Base-by-base conservation (phyloP, 2,113 vertebrate species). In the Noturus placidus region DNA sequence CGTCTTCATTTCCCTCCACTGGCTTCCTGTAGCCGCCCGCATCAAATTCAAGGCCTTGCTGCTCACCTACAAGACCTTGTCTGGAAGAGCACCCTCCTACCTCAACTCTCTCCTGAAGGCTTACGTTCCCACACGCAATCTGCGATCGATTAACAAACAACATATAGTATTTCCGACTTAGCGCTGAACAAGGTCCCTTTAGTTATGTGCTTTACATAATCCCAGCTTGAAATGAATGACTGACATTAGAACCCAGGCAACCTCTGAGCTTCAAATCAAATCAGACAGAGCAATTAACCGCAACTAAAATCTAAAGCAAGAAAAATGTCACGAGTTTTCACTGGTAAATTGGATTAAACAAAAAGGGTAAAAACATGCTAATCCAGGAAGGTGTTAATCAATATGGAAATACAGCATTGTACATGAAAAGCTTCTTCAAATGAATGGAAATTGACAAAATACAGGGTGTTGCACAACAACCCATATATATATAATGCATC, bases 281-380 rank as follows among this genome's bases (percentile, higher is more conserved):
- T 3, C 27, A 76, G 11, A 33, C 25, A 7, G 17, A 63, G 25
- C 27, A 78, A 86, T 86, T 78, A 86, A 78, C 38, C 4, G 13
- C 54, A n/a, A 74, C 35, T 17, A n/a, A 38, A 46, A 78, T 77
- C 38, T 14, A 17, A 65, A 33, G n/a, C 56, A 50, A 50, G 57
- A 63, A 86, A 65, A 25, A 78, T 25, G 1, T 65, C 52, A 86
- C 65, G 15, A 13, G 84, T 33, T 78, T 86, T 77, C 10, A 13
- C 15, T 30, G 57, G 27, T 33, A 33, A 84, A 84, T 57, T 69
- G 87, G 82, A 88, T 79, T 57, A 69, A 79, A 46, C 61, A 4
- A 57, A 35, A 80, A 25, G 54, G 54, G 19, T 35, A 35, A 33
- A 57, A 20, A 33, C 54, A 35, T 35, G 54, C 78, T 57, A 80